A percentile compares a stretch with the other conserved stretches of the same genome.
These are phyloP conservation scores for Labia minor DNA, from an alignment of 2,888 invertebrate species.

Conservation along the genomic window DNA sequence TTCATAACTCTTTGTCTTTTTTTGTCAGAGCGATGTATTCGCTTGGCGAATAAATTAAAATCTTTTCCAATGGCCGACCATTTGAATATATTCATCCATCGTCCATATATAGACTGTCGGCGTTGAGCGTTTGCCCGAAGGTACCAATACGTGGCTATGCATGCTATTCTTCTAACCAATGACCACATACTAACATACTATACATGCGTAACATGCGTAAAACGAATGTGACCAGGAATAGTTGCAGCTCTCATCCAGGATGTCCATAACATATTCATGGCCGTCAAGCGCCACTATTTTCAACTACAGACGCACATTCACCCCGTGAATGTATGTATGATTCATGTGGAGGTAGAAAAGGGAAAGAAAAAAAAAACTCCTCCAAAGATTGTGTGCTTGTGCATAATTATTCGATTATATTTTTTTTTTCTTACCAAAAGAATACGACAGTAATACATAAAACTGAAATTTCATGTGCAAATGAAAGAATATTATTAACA, in stretches of 20 bases:
- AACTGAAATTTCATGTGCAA: too few species aligned
- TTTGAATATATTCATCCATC: not conserved
- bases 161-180: not conserved
- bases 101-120: not conserved
- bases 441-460: too few species aligned
- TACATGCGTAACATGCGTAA: constrained; percentile 13
- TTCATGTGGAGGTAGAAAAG: too few species aligned
- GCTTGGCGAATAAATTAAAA: not conserved
- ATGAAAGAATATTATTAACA: too few species aligned
- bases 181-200: not conserved
- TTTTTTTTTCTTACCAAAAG: too few species aligned
- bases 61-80: not conserved
- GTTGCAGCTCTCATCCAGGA: not conserved
- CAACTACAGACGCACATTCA: too few species aligned
- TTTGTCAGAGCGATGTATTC: too few species aligned
- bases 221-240: constrained; percentile 1
- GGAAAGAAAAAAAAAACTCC: too few species aligned
- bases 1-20: too few species aligned
- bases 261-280: not conserved
- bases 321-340: too few species aligned
- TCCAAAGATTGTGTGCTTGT: too few species aligned
- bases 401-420: too few species aligned
- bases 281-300: not conserved
- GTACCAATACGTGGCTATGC: not conserved
- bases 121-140: not conserved